phyloP scores from a whole-genome alignment of 1,140 invertebrate genomes.

The Oryzaephilus surinamensis region DNA sequence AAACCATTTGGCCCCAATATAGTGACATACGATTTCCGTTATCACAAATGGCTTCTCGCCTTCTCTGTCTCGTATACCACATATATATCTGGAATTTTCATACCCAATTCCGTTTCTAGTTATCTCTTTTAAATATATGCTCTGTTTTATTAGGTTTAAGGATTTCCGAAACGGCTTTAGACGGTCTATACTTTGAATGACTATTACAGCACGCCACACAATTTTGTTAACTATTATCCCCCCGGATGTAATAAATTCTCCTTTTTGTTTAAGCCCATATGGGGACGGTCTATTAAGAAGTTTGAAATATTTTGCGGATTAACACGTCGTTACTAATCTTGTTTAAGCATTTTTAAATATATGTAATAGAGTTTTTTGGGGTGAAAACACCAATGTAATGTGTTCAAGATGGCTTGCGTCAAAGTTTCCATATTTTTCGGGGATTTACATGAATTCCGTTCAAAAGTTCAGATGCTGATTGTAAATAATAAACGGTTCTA shows the following conservation, averaged over 20 bases:
- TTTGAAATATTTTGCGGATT: conserved; percentile 3
- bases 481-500: too few species aligned
- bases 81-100: too few species aligned
- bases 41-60: conserved; percentile 7
- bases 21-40: conserved; percentile 16
- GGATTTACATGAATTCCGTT: too few species aligned
- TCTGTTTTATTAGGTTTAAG: conserved; percentile 15
- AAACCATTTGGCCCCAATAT: too few species aligned
- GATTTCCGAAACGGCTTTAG: conserved; percentile 19
- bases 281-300: not conserved
- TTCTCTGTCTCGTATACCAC: not conserved
- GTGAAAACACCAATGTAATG: too few species aligned
- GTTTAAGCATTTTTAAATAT: too few species aligned
- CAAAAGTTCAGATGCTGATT: too few species aligned
- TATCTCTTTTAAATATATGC: conserved; percentile 13
- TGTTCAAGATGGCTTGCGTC: too few species aligned
- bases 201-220: conserved; percentile 6
- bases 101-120: conserved; percentile 10
- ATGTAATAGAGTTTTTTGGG: too few species aligned
- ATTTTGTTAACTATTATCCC: conserved; percentile 1
- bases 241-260: conserved; percentile 8
- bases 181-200: conserved; percentile 7
- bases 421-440: too few species aligned
- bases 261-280: conserved; percentile 3
- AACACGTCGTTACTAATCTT: conserved; percentile 10